These are phyloP conservation scores for Xyrichtys novacula DNA, from an alignment of 2,797 vertebrate genomes.

Conservation along the genomic window DNA sequence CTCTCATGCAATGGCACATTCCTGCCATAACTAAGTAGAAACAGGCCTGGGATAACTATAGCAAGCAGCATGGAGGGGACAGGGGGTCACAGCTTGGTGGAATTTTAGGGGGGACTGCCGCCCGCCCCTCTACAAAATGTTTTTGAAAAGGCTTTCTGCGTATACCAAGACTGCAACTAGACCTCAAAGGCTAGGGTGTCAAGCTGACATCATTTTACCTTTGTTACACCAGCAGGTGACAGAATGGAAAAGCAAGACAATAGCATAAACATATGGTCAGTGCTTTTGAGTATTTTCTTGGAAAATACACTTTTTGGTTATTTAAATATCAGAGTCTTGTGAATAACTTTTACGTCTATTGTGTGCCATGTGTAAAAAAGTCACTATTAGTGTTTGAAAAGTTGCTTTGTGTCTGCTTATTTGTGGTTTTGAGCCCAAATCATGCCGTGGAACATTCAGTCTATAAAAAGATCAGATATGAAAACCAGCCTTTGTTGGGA, in stretches of 20 bases:
- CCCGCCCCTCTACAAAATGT: slow-evolving; percentile 21
- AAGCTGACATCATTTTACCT: slow-evolving; percentile 27
- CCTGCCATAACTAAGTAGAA: slow-evolving; percentile 77
- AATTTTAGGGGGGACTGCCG: slow-evolving; percentile 48
- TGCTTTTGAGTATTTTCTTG: neutral
- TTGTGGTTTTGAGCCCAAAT: no score
- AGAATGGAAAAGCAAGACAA: slow-evolving; percentile 10
- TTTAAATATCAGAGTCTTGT: no score
- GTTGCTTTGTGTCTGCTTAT: no score
- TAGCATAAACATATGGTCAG: neutral
- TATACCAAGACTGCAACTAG: slow-evolving; percentile 12
- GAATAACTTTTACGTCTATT: no score
- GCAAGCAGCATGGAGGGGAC: slow-evolving; percentile 44
- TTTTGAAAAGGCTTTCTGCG: slow-evolving; percentile 12
- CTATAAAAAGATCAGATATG: no score
- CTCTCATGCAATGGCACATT: slow-evolving; percentile 81
- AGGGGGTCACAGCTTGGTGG: slow-evolving; percentile 44
- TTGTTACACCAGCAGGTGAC: slow-evolving; percentile 21
- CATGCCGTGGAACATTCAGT: no score
- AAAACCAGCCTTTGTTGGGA: no score
- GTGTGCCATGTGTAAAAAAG: no score
- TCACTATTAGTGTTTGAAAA: no score
- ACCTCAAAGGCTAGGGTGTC: slow-evolving; percentile 36
- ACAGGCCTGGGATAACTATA: slow-evolving; percentile 75
- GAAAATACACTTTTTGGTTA: neutral